phyloP scores from a whole-genome alignment of 1,140 invertebrate genomes.

The Trichonephila inaurata region DNA sequence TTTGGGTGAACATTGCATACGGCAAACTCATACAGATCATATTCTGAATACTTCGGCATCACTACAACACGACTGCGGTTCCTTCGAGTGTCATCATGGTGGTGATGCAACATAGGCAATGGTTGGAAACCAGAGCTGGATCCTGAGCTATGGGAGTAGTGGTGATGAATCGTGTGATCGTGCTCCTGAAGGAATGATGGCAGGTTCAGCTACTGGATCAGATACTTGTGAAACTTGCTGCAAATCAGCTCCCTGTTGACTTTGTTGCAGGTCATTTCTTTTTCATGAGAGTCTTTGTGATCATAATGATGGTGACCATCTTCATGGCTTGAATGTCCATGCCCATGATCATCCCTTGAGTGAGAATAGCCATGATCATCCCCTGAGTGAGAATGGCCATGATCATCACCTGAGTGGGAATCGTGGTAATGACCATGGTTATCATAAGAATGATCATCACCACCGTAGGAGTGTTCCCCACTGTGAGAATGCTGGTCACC shows the following conservation, averaged over 20 bases:
- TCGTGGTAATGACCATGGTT: conserved; percentile 24
- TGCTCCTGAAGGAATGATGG: not conserved
- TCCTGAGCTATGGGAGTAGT: not conserved
- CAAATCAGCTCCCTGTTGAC: conserved; percentile 13
- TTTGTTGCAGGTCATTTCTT: not conserved
- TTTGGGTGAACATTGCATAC: conserved; percentile 75
- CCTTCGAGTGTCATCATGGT: not conserved
- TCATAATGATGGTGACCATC: not conserved
- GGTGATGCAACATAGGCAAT: conserved; percentile 4
- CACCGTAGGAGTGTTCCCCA: not conserved
- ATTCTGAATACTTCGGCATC: not conserved
- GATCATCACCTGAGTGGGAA: not conserved
- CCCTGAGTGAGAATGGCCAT: not conserved
- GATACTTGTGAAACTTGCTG: not conserved
- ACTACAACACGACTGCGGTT: conserved; percentile 10
- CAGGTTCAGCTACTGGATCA: conserved; percentile 28
- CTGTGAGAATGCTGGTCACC: conserved; percentile 37
- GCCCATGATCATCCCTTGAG: not conserved
- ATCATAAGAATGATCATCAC: not conserved
- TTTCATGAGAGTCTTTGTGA: conserved; percentile 63
- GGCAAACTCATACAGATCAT: conserved; percentile 66
- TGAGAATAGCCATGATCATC: not conserved
- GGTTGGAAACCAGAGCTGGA: not conserved
- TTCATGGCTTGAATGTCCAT: conserved; percentile 5
- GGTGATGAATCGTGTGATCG: not conserved